A percentile compares a stretch with the other conserved stretches of the same genome.
Evolutionary conservation across 2,888 invertebrate genomes (phyloP).

Genomic region (Amphipoea oculea): DNA sequence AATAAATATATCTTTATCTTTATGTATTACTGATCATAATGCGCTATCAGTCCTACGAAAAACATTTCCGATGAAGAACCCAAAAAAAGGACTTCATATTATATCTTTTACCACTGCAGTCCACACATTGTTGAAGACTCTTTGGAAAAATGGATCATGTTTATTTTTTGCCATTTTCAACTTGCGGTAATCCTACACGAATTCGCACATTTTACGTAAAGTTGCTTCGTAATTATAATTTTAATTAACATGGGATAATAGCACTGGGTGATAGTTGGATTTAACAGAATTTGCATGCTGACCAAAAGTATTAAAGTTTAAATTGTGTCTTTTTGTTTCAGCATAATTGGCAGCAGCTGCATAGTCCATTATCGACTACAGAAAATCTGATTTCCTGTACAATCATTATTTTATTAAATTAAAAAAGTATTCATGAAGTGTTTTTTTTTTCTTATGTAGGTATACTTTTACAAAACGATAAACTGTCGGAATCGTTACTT

Average conservation of each 20-base stretch:
- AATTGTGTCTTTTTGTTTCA: slow-evolving; percentile 15
- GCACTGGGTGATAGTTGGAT: not conserved
- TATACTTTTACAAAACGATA: not conserved
- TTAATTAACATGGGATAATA: not conserved
- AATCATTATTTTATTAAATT: not conserved
- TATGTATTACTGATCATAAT: not conserved
- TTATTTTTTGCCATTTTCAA: not conserved
- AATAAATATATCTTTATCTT: too few species aligned
- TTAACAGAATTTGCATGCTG: not conserved
- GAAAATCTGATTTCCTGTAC: not conserved
- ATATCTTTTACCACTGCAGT: not conserved
- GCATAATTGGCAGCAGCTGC: not conserved
- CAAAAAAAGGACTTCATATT: not conserved
- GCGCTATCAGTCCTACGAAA: not conserved
- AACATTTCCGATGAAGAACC: not conserved
- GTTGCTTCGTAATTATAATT: not conserved
- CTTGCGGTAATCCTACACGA: not conserved
- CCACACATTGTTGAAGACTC: not conserved
- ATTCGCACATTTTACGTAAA: not conserved
- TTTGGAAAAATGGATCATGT: not conserved
- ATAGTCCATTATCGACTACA: not conserved
- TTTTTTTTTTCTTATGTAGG: not conserved
- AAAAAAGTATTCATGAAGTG: too few species aligned
- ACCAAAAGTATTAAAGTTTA: not conserved
- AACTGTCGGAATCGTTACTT: not conserved